Conservation (phyloP, 2,113 vertebrate genomes). For the Coreoperca whiteheadi region DNA sequence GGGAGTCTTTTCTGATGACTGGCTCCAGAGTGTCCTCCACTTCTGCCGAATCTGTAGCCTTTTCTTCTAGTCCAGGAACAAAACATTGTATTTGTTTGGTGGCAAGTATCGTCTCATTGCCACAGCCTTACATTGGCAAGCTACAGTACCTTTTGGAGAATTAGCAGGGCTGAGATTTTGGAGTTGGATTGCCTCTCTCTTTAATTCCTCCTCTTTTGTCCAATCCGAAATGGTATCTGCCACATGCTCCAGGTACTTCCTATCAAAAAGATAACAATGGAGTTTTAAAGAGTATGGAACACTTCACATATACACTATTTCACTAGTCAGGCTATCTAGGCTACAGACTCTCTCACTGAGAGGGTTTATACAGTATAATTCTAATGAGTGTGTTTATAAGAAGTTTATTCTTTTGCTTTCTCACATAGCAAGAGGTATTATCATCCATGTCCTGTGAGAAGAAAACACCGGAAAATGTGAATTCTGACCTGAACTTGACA, state of each 20-base stretch:
- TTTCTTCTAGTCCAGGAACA: constrained; percentile 38
- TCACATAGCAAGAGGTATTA: background rate
- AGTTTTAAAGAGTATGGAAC: background rate
- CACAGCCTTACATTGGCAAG: background rate
- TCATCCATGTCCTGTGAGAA: background rate
- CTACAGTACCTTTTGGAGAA: constrained; percentile 32
- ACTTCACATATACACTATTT: background rate
- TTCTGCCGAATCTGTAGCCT: background rate
- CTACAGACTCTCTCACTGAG: background rate
- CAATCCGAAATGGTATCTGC: constrained; percentile 87
- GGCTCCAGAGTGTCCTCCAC: constrained; percentile 39
- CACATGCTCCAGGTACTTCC: constrained; percentile 91
- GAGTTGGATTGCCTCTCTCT: constrained; percentile 73
- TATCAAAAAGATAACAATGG: constrained; percentile 44
- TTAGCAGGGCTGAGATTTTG: constrained; percentile 35
- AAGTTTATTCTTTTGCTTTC: background rate
- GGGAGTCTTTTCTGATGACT: constrained; percentile 76
- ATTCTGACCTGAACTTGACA: constrained; percentile 91
- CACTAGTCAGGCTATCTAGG: background rate
- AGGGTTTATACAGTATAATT: background rate
- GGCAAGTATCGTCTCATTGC: fast-evolving
- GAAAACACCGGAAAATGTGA: background rate
- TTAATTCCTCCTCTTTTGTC: constrained; percentile 86
- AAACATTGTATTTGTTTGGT: background rate
- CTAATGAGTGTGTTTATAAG: background rate